A percentile compares a stretch with the other conserved stretches of the same genome.
These are phyloP conservation scores for Fistularia tabacaria DNA, from an alignment of 2,797 vertebrate species.

Conservation along the genomic window DNA sequence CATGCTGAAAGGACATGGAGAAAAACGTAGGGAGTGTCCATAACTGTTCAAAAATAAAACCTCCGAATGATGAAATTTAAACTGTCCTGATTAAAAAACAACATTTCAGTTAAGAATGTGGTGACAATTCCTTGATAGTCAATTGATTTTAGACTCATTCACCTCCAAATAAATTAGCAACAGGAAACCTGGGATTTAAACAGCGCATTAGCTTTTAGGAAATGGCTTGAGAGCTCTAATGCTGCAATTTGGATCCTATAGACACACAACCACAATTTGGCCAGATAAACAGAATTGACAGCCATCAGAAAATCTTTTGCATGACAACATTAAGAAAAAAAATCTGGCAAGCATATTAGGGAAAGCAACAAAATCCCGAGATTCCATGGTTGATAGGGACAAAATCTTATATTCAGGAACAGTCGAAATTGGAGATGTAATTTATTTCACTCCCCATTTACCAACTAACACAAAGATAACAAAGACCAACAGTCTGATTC, in stretches of 20 bases:
- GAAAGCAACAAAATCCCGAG: constrained; percentile 21
- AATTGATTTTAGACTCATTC: constrained; percentile 60
- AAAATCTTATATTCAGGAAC: constrained; percentile 17
- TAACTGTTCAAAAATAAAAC: too few relatives aligned
- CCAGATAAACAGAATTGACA: constrained; percentile 65
- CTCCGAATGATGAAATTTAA: too few relatives aligned
- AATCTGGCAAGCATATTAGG: too few relatives aligned
- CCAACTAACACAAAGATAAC: too few relatives aligned
- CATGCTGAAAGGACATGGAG: too few relatives aligned
- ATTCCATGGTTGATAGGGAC: constrained; percentile 23
- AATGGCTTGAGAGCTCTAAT: constrained; percentile 67
- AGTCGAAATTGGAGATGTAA: too few relatives aligned
- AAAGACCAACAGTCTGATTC: too few relatives aligned
- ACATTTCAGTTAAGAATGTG: too few relatives aligned
- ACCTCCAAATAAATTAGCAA: constrained; percentile 70
- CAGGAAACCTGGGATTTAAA: constrained; percentile 55
- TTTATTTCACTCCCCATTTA: too few relatives aligned
- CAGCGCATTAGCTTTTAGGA: constrained; percentile 75
- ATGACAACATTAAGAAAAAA: not conserved
- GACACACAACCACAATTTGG: constrained; percentile 67
- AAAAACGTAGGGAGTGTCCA: too few relatives aligned
- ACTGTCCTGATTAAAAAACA: too few relatives aligned
- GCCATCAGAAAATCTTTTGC: constrained; percentile 53
- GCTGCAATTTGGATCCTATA: constrained; percentile 68
- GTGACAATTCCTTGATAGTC: constrained; percentile 7